phyloP scores from a whole-genome alignment of 2,888 invertebrate genomes.

The Drosophila anomalata region DNA sequence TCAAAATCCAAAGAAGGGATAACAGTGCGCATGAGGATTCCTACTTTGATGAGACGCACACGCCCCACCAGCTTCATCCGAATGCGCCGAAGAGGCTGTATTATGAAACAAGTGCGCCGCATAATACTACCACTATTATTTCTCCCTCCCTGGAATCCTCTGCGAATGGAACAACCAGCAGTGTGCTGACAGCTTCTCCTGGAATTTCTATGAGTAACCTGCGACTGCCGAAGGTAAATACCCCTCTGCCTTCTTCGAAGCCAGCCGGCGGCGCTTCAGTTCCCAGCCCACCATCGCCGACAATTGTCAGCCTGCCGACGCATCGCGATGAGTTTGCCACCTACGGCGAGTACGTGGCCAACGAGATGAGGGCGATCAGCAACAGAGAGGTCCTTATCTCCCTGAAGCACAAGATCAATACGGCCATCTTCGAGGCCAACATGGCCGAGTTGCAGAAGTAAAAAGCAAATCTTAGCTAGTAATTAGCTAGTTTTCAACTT shows the following conservation, averaged over 20 bases:
- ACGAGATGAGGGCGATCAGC: conserved; percentile 86
- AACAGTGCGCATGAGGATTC: conserved; percentile 71
- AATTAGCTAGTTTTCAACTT: conserved; percentile 54
- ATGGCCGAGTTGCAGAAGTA: conserved; percentile 85
- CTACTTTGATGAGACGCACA: conserved; percentile 74
- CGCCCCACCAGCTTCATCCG: conserved; percentile 62
- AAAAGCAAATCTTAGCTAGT: conserved; percentile 17
- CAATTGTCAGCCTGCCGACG: conserved; percentile 40
- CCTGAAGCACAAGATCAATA: conserved; percentile 87
- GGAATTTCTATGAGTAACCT: conserved; percentile 47
- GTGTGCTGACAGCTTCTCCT: conserved; percentile 47
- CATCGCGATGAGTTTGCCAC: conserved; percentile 85
- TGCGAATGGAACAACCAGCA: conserved; percentile 53
- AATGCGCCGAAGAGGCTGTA: conserved; percentile 73
- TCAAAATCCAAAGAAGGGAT: conserved; percentile 81
- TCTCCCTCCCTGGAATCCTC: conserved; percentile 60
- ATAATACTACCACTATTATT: conserved; percentile 71
- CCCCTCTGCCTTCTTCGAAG: conserved; percentile 48
- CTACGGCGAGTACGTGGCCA: conserved; percentile 87
- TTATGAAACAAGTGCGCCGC: conserved; percentile 69
- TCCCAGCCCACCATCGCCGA: conserved; percentile 42
- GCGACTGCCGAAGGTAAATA: conserved; percentile 62
- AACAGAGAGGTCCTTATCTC: conserved; percentile 86
- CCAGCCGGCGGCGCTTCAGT: conserved; percentile 43
- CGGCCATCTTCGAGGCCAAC: conserved; percentile 86